Conservation (phyloP, 2,888 invertebrate species). For the Halictus quadricinctus region DNA sequence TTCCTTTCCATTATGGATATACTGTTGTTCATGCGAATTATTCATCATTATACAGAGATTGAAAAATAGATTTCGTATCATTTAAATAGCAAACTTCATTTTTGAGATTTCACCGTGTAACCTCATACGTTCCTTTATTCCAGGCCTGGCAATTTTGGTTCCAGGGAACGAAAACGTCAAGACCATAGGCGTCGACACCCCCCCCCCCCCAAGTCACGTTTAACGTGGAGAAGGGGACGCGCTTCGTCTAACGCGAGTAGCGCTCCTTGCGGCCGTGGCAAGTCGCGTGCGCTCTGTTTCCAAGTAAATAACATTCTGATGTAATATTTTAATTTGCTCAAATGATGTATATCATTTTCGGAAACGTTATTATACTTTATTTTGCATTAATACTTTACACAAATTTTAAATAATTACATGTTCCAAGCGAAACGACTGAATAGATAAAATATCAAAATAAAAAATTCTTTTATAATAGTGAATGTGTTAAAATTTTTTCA, state of each 20-base stretch:
- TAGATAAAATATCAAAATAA: constrained; percentile 64
- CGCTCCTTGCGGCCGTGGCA: too few relatives aligned
- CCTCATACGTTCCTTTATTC: not conserved
- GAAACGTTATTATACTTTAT: constrained; percentile 54
- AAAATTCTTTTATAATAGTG: constrained; percentile 65
- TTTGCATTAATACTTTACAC: constrained; percentile 51
- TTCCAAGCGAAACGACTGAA: constrained; percentile 22
- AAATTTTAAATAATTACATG: constrained; percentile 50
- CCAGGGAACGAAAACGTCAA: not conserved
- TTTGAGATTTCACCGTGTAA: not conserved
- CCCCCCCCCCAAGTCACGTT: too few relatives aligned
- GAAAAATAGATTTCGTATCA: not conserved
- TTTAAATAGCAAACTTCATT: not conserved
- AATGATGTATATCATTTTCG: constrained; percentile 26
- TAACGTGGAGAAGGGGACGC: too few relatives aligned
- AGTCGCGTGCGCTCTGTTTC: not conserved
- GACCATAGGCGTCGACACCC: not conserved
- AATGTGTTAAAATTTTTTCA: constrained; percentile 66
- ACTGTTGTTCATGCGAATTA: constrained; percentile 56
- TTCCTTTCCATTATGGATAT: constrained; percentile 26
- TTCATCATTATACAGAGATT: constrained; percentile 66
- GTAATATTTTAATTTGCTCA: not conserved
- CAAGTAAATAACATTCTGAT: constrained; percentile 4
- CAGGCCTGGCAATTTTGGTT: not conserved
- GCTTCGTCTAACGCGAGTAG: too few relatives aligned